Evolutionary conservation across 2,888 invertebrate genomes (phyloP), one percentile per base, ranked within the genome.

Genomic region (Drosophila pullipes): DNA sequence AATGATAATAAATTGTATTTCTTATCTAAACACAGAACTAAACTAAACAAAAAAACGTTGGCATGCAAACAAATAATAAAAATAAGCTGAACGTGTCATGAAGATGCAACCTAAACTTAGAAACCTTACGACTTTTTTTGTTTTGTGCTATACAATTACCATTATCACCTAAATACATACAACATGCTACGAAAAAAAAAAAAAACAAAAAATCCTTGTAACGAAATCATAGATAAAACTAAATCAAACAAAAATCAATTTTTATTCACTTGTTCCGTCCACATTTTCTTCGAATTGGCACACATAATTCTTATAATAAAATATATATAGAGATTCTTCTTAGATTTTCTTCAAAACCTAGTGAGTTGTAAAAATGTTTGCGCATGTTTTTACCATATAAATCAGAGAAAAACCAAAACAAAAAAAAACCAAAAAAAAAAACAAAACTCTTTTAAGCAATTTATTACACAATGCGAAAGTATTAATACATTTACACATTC

Each of bases 321-420:
- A 69, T 13, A 57, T 39, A 39, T 49, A 54, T 68, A 86, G 82
- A 76, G 69, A 69, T 80, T 76, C 68, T 76, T 60, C 71, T 78
- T 86, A 82, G 81, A 87, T 78, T 81, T 82, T 81, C 66, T 73
- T 78, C 69, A 68, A 87, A 78, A 73, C 71, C 52, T 83, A 85
- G 88, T 81, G 78, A 85, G 66, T 83, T 87, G 85, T 86, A 84
- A 75, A 87, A 86, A 86, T 83, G 86, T 82, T 86, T 82, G 84
- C 82, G 84, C 84, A 85, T 85, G 84, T 82, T 86, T 85, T 84
- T 64, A 75, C 74, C 73, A 71, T 82, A 83, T 59, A 73, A 61
- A 81, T 60, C 47, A 66, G 79, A 79, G n/a, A 62, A 18, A 31
- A 62, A 28, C 25, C 25, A 18, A 55, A 33, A 11, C 10, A 54